Evolutionary conservation across 2,113 vertebrate genomes (phyloP).

Genomic region (Anas platyrhynchos): DNA sequence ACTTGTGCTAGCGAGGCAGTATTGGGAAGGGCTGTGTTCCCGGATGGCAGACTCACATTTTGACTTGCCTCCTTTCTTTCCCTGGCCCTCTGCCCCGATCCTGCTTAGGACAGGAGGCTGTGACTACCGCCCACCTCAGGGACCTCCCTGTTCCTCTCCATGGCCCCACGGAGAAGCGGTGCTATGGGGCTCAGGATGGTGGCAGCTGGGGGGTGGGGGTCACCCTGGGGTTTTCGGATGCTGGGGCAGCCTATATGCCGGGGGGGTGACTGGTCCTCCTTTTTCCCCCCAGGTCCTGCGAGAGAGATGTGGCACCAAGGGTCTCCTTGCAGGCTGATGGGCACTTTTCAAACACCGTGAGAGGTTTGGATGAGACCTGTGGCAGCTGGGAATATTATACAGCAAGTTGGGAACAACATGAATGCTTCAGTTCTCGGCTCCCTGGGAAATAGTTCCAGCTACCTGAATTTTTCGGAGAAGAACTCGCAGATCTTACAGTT

Average conservation of each 20-base stretch:
- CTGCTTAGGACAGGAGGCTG: fast-evolving
- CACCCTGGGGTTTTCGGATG: not conserved
- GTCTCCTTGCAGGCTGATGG: not conserved
- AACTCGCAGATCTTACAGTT: slow-evolving; percentile 67
- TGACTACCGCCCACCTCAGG: not conserved
- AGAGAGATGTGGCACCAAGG: slow-evolving; percentile 30
- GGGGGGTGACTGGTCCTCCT: not conserved
- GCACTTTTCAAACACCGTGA: not conserved
- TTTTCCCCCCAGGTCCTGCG: slow-evolving; percentile 61
- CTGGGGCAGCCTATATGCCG: fast-evolving
- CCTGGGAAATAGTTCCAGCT: slow-evolving; percentile 68
- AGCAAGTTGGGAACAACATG: slow-evolving; percentile 48
- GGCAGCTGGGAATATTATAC: not conserved
- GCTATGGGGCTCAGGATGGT: not conserved
- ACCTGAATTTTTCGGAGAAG: slow-evolving; percentile 69
- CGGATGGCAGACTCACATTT: fast-evolving
- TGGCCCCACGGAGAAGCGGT: no score
- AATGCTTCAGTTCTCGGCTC: slow-evolving; percentile 61
- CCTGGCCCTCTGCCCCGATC: not conserved
- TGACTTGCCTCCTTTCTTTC: not conserved
- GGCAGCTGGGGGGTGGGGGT: no score
- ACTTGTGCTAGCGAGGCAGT: not conserved
- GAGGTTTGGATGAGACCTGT: not conserved
- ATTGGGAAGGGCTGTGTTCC: not conserved
- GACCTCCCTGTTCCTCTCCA: fast-evolving